Evolutionary conservation across 2,888 invertebrate species (phyloP).

Genomic region (Synergus umbraculus): DNA sequence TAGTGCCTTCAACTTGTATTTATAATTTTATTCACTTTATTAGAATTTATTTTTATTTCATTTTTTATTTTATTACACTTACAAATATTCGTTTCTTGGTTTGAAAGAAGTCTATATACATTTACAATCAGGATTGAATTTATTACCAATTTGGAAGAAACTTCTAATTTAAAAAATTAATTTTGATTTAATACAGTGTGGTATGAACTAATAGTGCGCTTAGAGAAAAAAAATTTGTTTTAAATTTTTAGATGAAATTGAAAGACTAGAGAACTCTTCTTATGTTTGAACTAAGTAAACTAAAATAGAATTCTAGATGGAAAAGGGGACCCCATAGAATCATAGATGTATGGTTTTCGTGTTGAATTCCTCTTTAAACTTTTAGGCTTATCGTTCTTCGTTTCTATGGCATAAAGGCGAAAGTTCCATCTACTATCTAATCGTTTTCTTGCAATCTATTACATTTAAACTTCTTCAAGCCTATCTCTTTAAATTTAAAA

Average conservation of each 20-base stretch:
- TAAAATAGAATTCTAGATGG: background rate
- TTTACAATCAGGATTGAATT: no score
- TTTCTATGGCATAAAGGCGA: background rate
- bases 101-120: no score
- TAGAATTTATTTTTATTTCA: background rate
- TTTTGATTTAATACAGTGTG: no score
- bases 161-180: no score
- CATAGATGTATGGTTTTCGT: background rate
- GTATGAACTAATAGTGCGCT: no score
- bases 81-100: no score
- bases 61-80: no score
- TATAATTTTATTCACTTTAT: background rate
- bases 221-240: background rate
- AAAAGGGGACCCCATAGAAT: background rate
- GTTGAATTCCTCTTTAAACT: background rate
- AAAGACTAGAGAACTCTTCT: background rate
- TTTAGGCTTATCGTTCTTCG: background rate
- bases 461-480: background rate
- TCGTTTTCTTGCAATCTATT: background rate
- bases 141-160: no score
- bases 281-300: background rate
- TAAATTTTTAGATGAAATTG: background rate
- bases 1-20: background rate
- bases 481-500: background rate
- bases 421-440: background rate